Conservation (phyloP, 2,797 vertebrate species). For the Amblyraja radiata region DNA sequence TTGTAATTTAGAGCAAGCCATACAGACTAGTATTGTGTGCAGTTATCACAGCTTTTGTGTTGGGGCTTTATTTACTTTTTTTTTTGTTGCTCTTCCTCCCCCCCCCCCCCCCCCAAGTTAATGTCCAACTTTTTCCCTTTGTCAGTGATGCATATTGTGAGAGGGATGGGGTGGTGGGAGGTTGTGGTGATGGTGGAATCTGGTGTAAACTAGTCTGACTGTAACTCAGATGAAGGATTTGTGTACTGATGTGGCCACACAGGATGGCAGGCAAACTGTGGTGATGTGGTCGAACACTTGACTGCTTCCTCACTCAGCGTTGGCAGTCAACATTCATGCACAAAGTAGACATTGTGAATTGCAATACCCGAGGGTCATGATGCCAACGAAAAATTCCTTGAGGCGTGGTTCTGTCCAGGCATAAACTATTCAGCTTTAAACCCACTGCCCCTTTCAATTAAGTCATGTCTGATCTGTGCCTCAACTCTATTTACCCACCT, state of each 20-base stretch:
- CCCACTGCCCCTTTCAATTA: background rate
- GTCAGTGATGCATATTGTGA: background rate
- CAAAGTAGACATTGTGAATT: conserved; percentile 1
- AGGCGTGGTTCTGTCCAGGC: background rate
- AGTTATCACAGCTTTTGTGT: background rate
- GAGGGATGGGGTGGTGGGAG: too few species aligned
- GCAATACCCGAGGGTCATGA: background rate
- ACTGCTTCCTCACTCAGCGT: background rate
- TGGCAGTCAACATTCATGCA: background rate
- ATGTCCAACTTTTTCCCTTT: background rate
- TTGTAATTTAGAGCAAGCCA: background rate
- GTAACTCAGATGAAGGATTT: background rate
- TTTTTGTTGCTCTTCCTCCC: background rate
- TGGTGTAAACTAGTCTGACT: background rate
- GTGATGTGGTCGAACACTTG: background rate
- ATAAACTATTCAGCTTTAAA: background rate
- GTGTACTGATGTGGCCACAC: background rate
- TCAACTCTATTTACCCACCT: conserved; percentile 1
- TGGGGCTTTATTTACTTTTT: background rate
- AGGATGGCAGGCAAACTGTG: background rate
- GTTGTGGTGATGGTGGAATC: background rate
- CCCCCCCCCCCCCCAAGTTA: background rate
- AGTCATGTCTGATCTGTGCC: background rate
- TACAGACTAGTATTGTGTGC: background rate
- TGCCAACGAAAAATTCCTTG: background rate